Evolutionary conservation across 2,888 invertebrate genomes (phyloP), one percentile per base, ranked within the genome.

Genomic region (Proisotoma minuta): DNA sequence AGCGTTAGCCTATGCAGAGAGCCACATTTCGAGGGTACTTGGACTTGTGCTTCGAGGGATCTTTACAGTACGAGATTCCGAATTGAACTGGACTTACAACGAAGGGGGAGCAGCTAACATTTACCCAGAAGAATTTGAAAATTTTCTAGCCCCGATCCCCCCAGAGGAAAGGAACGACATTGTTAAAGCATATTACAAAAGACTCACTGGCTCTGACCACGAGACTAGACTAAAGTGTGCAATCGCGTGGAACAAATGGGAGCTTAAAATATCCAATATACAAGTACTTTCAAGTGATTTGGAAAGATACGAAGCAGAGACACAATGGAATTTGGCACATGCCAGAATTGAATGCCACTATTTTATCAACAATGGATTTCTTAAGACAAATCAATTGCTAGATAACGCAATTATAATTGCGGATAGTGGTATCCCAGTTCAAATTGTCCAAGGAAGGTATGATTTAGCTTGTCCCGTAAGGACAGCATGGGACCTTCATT

Each of bases 291-390:
- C 49, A 2, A 63, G 65, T 2, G 64, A 65, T 49, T 39, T 68
- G 18, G 51, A 58, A 15, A 34, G 51, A 1, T 43, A 47, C 27
- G 56, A 39, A 1, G 65, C 62, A 47, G 63, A 68, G 27, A 23
- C 10, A 20, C n/a, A n/a, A n/a, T 65, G 48, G 60, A 50, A 27
- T 12, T 48, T 58, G 18, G 63, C 62, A 10, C 60, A 64, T 48
- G 68, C 68, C 10, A 54, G 63, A 0, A 65, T 68, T 23, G 68
- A 68, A 39, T 65, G 62, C 47, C 65, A 68, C 47, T 68, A 63
- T 43, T 68, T 65, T 52, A 47, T 65, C 23, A 68, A 68, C 52
- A 34, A 34, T 8, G 34, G 34, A 34, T 34, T 10, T 34, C 34
- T 34, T 34, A 15, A 34, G 34, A 15, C 8, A 15, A 34, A 59